Base-by-base conservation (phyloP, 2,113 vertebrate genomes). In the Rhynchomys soricoides region DNA sequence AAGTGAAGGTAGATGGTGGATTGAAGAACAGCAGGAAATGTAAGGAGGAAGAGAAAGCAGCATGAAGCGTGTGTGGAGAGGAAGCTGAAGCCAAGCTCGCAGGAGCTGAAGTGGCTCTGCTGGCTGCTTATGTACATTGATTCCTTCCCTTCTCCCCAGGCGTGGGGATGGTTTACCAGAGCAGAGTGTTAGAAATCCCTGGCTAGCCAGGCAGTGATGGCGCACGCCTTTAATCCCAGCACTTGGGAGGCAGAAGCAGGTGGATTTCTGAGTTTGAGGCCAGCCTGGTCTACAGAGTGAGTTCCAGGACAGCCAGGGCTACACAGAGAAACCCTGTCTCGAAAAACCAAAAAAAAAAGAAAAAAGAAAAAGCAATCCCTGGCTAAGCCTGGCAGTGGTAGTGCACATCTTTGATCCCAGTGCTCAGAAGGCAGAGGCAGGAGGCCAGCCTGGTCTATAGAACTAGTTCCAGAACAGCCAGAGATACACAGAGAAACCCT, bases 121-220 rank as follows among this genome's bases (percentile, higher is more conserved):
- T 83, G 81, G 34, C 9, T 11, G 1, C 34, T 0, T 34, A 9
- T 50, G 6, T 3, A 1, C 0, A 2, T 45, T 6, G 12, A 29
- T 7, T 13, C 52, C 3, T 66, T 79, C 19, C 90, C 7, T 15
- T 29, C 7, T 82, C 37, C 7, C 10, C 52, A 81, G 52, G 19
- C 34, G 48, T 82, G n/a, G 52, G 57, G 59, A 7, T 73, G 74
- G 31, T 19, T 81, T 50, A 43, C 40, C n/a, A 15, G n/a, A 70
- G n/a, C 59, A 70, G 16, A 50, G 12, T 57, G 3, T 55, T 19
- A 12, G 3, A 57, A 68, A 45, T 19, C 50, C 64, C 64, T 55
- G 89, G 52, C 52, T 57, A 40, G 77, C 52, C 78, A n/a, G 15
- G 74, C n/a, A 12, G 37, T 24, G 10, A 1, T 24, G 52, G 52